Evolutionary conservation across 2,113 vertebrate genomes (phyloP), one percentile per base, ranked within the genome.

Genomic region (Ptilonorhynchus violaceus): DNA sequence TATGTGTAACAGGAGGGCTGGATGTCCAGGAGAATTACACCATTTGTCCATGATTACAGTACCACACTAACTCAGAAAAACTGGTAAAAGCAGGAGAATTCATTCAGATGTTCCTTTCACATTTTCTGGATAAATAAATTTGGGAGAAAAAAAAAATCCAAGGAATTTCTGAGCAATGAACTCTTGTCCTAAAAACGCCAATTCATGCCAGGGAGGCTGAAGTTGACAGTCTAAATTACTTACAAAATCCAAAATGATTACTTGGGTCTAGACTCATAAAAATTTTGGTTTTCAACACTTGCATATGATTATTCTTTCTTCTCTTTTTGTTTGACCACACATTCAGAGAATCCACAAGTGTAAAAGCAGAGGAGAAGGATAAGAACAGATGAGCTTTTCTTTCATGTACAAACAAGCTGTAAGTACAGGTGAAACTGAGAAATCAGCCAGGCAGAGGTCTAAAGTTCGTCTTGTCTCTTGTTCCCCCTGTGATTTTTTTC

Each of bases 401-500:
- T 78, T 49, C 77, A 66, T 14, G 70, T 79, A 46, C 58, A 76
- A 58, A 69, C 70, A 92, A 88, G 44, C 63, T 95, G 42, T 64
- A 94, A 79, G 70, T 11, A 50, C 1, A 1, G 89, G 62, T 91
- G 84, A 91, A 92, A 84, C 64, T 47, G 88, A 91, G 80, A 84
- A 63, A 63, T 56, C 86, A 78, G 77, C 81, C 70, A 86, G 84
- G 55, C 79, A 96, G 85, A 85, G 91, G 81, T 89, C 89, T 88
- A 53, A 2, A 85, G 60, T 79, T 93, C 89, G 82, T 82, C 93
- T 91, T 88, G 81, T 89, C 81, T 91, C 88, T 93, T 89, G 73
- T 93, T 89, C 94, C 93, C 90, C 93, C 69, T 87, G 86, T 41
- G 90, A 75, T 55, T 77, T 84, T 92, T 85, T 92, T 87, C 9